Evolutionary conservation across 1,140 invertebrate genomes (phyloP), one percentile per base, ranked within the genome.

Genomic region (Apis cerana): DNA sequence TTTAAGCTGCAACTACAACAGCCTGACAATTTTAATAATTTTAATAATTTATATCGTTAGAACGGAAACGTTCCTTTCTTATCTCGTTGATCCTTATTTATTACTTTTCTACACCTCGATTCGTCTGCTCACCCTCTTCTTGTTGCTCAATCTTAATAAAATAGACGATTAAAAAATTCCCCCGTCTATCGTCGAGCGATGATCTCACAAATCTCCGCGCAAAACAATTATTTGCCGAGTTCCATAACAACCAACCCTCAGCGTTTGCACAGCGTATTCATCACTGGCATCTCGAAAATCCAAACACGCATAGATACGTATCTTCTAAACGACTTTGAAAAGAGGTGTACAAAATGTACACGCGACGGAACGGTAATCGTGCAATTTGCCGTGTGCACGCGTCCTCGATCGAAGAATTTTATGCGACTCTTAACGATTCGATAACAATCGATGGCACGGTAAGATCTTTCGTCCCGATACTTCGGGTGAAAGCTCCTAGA

Each of bases 301-400:
- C 75, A 54, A 65, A 27, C 33, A 33, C 33, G 33, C 33, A 23
- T 19, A 65, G 75, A 76, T 76, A 76, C 23, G 43, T 23, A 76
- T 76, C 75, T 76, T 11, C 13, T 10, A 48, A 75, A 64, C 58
- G 48, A n/a, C n/a, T 43, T 33, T 15, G 15, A 65, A 65, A 21
- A 50, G 4, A n/a, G 4, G 5, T 43, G 59, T 21, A 54, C 43
- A 52, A 43, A 65, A 76, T 43, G 54, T 23, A 7, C 43, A 1
- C 9, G 21, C 48, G 13, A 52, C 12, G 17, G 48, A 65, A 43
- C 19, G 12, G 12, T 0, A 52, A 33, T 33, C 1, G 48, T 19
- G 62, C 75, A 54, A 52, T 64, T 76, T 52, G 50, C 75, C 27
- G 7, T 7, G 11, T 50, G n/a, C 8, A 2, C 19, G 43, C 48